These are phyloP conservation scores for Diadegma fenestrale DNA, from an alignment of 2,888 invertebrate genomes.

Conservation along the genomic window DNA sequence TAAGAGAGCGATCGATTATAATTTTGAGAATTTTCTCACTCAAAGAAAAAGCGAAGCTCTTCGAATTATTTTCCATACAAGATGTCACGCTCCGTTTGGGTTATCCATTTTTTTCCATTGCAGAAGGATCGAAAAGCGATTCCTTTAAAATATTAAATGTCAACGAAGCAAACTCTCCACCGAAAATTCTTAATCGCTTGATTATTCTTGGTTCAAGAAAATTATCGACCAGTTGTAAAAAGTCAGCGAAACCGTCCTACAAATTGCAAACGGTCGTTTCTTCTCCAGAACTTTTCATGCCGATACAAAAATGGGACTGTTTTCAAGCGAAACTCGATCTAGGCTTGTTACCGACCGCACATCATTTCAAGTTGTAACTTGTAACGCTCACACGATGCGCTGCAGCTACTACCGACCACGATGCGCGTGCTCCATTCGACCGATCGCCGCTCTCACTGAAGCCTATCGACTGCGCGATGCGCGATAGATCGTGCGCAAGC, in stretches of 20 bases:
- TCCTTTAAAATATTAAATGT: slow-evolving; percentile 74
- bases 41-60: too few species aligned
- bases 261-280: too few species aligned
- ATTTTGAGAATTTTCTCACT: too few species aligned
- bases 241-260: too few species aligned
- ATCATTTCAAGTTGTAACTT: not conserved
- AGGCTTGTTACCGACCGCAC: not conserved
- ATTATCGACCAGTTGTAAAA: too few species aligned
- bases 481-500: slow-evolving; percentile 44
- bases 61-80: not conserved
- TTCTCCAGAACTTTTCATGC: too few species aligned
- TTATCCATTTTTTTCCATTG: not conserved
- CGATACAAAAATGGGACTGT: not conserved
- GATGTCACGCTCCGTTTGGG: not conserved
- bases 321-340: not conserved
- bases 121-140: slow-evolving; percentile 74
- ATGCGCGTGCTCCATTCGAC: not conserved
- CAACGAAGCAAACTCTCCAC: slow-evolving; percentile 69
- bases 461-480: slow-evolving; percentile 25
- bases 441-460: not conserved
- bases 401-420: not conserved
- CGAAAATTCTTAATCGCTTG: slow-evolving; percentile 31
- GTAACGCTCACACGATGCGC: too few species aligned
- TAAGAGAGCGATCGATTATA: too few species aligned
- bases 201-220: not conserved